Conservation (phyloP, 2,797 vertebrate genomes). For the Myotis planiceps region DNA sequence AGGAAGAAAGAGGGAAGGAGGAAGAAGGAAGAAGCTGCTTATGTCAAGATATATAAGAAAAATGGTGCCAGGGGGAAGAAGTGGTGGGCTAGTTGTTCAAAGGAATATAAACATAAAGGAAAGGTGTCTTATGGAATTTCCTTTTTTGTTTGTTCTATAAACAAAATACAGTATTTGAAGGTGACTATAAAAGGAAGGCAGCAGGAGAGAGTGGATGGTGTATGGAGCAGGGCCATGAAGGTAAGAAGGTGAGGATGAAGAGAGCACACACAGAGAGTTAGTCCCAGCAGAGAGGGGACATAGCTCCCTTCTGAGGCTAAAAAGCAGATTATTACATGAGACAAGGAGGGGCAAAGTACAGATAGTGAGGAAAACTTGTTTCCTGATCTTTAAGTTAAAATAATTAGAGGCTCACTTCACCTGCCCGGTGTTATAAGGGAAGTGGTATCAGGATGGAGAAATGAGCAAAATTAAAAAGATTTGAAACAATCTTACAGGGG, state of each 20-base stretch:
- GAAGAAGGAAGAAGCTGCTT: not conserved
- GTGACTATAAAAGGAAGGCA: not conserved
- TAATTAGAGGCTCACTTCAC: not conserved
- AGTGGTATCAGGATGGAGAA: not conserved
- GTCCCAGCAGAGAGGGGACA: not conserved
- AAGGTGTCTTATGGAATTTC: not conserved
- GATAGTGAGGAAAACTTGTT: not conserved
- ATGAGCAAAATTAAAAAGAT: not conserved
- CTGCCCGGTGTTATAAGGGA: not conserved
- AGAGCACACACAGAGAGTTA: not conserved
- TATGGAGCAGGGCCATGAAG: not conserved
- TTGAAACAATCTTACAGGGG: not conserved
- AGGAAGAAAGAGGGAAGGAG: not conserved
- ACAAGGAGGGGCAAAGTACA: not conserved
- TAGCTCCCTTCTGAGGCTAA: not conserved
- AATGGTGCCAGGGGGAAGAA: not conserved
- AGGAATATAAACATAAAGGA: not conserved
- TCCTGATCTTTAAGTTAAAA: not conserved
- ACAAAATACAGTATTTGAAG: not conserved
- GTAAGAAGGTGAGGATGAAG: not conserved
- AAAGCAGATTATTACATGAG: not conserved
- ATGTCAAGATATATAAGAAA: not conserved
- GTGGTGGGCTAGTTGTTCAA: not conserved
- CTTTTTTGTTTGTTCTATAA: not conserved
- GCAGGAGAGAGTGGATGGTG: not conserved